A percentile compares a stretch with the other conserved stretches of the same genome.
These are phyloP conservation scores for Zeuzera pyrina DNA, from an alignment of 2,888 invertebrate genomes.

Conservation along the genomic window DNA sequence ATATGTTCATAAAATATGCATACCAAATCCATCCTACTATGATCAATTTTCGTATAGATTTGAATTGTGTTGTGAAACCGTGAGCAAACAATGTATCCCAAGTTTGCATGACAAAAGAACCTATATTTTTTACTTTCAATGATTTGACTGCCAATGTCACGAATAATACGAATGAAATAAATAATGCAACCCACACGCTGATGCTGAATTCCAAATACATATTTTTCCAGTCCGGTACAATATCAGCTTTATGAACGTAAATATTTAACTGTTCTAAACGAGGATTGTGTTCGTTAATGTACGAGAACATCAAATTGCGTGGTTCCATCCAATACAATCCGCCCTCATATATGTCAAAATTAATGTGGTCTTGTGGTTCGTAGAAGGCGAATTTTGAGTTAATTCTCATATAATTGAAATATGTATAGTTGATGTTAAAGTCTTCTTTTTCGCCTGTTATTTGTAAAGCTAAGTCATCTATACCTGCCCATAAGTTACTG, in stretches of 20 bases:
- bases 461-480: conserved; percentile 26
- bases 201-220: conserved; percentile 28
- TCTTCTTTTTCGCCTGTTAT: conserved; percentile 28
- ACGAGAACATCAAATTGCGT: conserved; percentile 25
- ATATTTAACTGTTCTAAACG: conserved; percentile 28
- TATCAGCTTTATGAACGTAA: conserved; percentile 27
- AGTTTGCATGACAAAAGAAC: conserved; percentile 22
- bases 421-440: conserved; percentile 30
- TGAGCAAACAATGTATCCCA: conserved; percentile 27
- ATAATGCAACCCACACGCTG: conserved; percentile 27
- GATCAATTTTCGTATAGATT: conserved; percentile 17
- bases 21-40: conserved; percentile 37
- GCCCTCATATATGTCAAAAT: conserved; percentile 22
- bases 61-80: conserved; percentile 18
- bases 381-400: conserved; percentile 18
- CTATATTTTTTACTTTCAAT: conserved; percentile 21
- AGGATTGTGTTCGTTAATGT: conserved; percentile 26
- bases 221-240: conserved; percentile 25
- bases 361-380: conserved; percentile 23
- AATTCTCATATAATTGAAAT: conserved; percentile 15
- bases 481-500: not conserved
- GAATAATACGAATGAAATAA: conserved; percentile 21
- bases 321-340: conserved; percentile 18
- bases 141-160: conserved; percentile 19
- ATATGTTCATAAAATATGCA: conserved; percentile 28